Evolutionary conservation across 2,797 vertebrate species (phyloP).

Genomic region (Sparidentex hasta): DNA sequence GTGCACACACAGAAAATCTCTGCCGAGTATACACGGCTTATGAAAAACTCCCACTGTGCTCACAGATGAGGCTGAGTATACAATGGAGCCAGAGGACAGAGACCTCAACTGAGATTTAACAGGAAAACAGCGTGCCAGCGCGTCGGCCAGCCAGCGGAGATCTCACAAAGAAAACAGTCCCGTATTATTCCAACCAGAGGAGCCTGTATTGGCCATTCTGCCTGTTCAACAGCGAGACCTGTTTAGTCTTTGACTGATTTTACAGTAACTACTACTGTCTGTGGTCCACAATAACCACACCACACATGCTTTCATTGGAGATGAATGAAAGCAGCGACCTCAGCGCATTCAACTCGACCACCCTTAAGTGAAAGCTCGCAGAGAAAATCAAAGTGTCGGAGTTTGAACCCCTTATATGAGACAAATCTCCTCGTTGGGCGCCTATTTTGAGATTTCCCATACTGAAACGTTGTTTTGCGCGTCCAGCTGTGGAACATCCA

Average conservation of each 20-base stretch:
- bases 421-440: slow-evolving; percentile 26
- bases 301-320: slow-evolving; percentile 77
- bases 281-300: slow-evolving; percentile 72
- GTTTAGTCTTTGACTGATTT: slow-evolving; percentile 64
- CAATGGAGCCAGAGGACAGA: slow-evolving; percentile 71
- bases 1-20: slow-evolving; percentile 20
- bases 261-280: slow-evolving; percentile 74
- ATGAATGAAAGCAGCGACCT: slow-evolving; percentile 75
- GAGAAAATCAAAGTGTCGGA: slow-evolving; percentile 56
- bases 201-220: slow-evolving; percentile 53
- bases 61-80: slow-evolving; percentile 66
- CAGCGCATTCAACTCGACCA: slow-evolving; percentile 61
- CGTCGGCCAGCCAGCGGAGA: slow-evolving; percentile 44
- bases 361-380: slow-evolving; percentile 58
- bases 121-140: slow-evolving; percentile 70
- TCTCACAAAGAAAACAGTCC: slow-evolving; percentile 73
- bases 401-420: slow-evolving; percentile 37
- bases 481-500: slow-evolving; percentile 66
- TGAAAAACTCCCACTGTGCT: slow-evolving; percentile 61
- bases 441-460: slow-evolving; percentile 44
- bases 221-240: slow-evolving; percentile 55
- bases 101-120: slow-evolving; percentile 58
- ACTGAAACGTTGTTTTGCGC: not conserved
- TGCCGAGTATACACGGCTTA: slow-evolving; percentile 41
- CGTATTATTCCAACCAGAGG: slow-evolving; percentile 69